Evolutionary conservation across 2,113 vertebrate genomes (phyloP).

Genomic region (Bungarus multicinctus): DNA sequence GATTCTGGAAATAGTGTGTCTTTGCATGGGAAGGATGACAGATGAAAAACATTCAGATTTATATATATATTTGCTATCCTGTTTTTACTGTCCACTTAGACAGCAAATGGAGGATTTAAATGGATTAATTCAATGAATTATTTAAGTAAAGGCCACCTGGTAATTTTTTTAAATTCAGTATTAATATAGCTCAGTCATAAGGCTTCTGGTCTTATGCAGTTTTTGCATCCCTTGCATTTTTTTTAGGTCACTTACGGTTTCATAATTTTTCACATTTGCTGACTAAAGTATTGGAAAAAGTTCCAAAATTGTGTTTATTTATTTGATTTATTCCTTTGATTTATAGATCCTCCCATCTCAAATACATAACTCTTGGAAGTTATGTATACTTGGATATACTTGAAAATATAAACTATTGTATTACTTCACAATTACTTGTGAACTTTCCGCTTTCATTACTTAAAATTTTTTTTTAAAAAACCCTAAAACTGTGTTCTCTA

Average conservation of each 20-base stretch:
- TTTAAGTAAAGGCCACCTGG: background rate
- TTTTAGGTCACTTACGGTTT: background rate
- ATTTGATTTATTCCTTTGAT: background rate
- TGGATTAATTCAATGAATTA: background rate
- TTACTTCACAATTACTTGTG: background rate
- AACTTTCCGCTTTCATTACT: background rate
- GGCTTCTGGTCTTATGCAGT: background rate
- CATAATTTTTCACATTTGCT: background rate
- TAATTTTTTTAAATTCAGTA: background rate
- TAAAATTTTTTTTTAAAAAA: background rate
- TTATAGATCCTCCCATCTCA: background rate
- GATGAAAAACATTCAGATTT: background rate
- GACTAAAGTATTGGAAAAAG: background rate
- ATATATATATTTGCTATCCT: background rate
- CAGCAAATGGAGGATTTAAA: background rate
- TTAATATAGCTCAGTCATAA: background rate
- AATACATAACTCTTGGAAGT: background rate
- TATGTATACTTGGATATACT: background rate
- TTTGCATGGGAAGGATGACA: background rate
- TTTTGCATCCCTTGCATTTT: background rate
- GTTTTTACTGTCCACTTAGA: background rate
- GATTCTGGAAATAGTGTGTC: background rate
- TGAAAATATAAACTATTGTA: background rate
- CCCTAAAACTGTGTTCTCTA: rapidly evolving
- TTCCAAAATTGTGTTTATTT: background rate